Conservation (phyloP, 2,888 invertebrate genomes). For the Papilio elwesi region DNA sequence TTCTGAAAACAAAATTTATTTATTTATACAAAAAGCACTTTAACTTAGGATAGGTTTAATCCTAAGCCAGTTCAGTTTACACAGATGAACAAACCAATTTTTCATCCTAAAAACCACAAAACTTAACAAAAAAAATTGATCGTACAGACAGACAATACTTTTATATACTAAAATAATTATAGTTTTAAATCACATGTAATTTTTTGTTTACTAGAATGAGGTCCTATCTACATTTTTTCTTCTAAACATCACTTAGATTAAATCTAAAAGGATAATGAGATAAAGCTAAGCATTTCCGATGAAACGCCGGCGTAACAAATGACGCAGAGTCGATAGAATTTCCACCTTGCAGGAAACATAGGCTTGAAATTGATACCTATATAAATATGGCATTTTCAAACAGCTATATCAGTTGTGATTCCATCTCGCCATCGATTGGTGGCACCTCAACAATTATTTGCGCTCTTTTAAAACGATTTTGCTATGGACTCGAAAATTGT, state of each 20-base stretch:
- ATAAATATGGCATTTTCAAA: slow-evolving; percentile 23
- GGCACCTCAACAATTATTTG: not conserved
- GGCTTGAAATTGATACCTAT: slow-evolving; percentile 18
- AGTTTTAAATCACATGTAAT: too few species aligned
- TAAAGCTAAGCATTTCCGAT: not conserved
- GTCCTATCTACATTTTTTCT: too few species aligned
- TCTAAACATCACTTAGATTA: not conserved
- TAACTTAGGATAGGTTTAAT: too few species aligned
- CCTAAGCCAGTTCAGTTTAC: too few species aligned
- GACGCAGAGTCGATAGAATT: slow-evolving; percentile 24
- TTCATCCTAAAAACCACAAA: too few species aligned
- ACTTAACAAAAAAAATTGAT: too few species aligned
- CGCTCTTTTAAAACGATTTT: not conserved
- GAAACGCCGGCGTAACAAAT: slow-evolving; percentile 7
- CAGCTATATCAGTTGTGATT: slow-evolving; percentile 23
- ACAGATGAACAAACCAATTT: too few species aligned
- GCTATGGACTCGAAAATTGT: not conserved
- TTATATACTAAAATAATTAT: too few species aligned
- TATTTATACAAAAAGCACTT: too few species aligned
- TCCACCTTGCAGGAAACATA: slow-evolving; percentile 32
- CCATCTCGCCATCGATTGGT: slow-evolving; percentile 7
- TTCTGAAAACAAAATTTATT: too few species aligned
- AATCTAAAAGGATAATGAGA: not conserved
- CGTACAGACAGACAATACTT: too few species aligned
- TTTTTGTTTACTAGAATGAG: too few species aligned